These are phyloP conservation scores for Dicrostonyx torquatus DNA, from an alignment of 2,797 vertebrate genomes.

Conservation along the genomic window DNA sequence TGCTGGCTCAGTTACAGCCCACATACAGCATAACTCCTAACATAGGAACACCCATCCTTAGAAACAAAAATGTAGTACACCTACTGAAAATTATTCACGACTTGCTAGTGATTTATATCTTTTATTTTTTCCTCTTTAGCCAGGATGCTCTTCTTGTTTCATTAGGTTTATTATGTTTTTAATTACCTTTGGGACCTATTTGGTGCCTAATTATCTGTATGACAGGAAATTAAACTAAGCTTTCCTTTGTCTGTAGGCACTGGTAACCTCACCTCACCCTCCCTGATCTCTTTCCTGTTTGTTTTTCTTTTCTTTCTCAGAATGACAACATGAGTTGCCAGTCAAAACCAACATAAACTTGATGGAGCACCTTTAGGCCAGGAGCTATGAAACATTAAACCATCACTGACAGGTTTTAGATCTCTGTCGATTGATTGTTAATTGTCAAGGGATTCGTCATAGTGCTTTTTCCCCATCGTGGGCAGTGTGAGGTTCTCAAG, in stretches of 20 bases:
- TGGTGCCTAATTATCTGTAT: conserved; percentile 80
- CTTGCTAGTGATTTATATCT: conserved; percentile 67
- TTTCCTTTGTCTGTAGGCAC: conserved; percentile 62
- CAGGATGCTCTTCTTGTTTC: conserved; percentile 64
- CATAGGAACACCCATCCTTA: background rate
- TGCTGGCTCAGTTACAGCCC: background rate
- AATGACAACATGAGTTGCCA: background rate
- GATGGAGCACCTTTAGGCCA: background rate
- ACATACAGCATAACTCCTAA: background rate
- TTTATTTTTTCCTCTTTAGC: conserved; percentile 62
- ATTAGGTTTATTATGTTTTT: conserved; percentile 71
- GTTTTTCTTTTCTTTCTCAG: background rate
- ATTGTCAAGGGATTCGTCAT: background rate
- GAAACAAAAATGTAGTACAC: background rate
- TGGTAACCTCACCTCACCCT: background rate
- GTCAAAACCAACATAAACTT: conserved; percentile 40
- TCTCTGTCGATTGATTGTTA: background rate
- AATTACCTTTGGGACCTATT: conserved; percentile 77
- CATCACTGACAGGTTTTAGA: background rate
- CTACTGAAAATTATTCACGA: conserved; percentile 51
- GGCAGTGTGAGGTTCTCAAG: background rate
- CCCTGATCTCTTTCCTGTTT: background rate
- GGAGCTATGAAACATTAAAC: conserved; percentile 1
- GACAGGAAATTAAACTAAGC: conserved; percentile 72
- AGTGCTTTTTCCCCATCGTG: background rate